These are phyloP conservation scores for Drosophila chauvacae DNA, from an alignment of 1,140 invertebrate genomes.

Conservation along the genomic window DNA sequence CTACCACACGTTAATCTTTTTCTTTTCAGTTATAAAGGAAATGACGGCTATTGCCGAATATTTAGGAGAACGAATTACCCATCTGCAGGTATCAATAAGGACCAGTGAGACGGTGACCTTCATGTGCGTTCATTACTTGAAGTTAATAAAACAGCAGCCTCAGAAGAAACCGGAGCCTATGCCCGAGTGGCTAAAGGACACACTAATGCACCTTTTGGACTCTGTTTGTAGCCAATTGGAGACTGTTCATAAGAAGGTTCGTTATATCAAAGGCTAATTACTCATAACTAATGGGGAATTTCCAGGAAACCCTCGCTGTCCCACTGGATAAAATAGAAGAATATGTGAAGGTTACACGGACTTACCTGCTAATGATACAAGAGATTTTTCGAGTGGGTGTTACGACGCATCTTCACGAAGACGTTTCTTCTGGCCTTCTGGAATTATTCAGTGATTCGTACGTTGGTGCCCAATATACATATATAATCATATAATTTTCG, in stretches of 20 bases:
- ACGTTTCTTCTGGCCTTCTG: constrained; percentile 23
- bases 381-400: constrained; percentile 37
- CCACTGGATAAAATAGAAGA: constrained; percentile 34
- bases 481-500: not conserved
- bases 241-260: constrained; percentile 28
- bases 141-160: not conserved
- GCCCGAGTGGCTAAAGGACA: constrained; percentile 51
- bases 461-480: not conserved
- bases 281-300: not conserved
- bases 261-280: not conserved
- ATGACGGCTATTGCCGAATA: constrained; percentile 31
- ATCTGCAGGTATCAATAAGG: constrained; percentile 32
- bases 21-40: constrained; percentile 43
- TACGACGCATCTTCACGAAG: constrained; percentile 10
- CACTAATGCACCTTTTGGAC: constrained; percentile 51
- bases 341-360: constrained; percentile 20
- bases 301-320: constrained; percentile 22
- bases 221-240: constrained; percentile 27
- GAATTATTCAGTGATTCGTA: constrained; percentile 41
- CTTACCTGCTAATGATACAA: constrained; percentile 46
- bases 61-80: constrained; percentile 6
- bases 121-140: constrained; percentile 49
- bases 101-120: constrained; percentile 52
- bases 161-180: not conserved
- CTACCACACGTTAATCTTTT: not conserved